Evolutionary conservation across 2,113 vertebrate species (phyloP).

Genomic region (Anoura caudifer): DNA sequence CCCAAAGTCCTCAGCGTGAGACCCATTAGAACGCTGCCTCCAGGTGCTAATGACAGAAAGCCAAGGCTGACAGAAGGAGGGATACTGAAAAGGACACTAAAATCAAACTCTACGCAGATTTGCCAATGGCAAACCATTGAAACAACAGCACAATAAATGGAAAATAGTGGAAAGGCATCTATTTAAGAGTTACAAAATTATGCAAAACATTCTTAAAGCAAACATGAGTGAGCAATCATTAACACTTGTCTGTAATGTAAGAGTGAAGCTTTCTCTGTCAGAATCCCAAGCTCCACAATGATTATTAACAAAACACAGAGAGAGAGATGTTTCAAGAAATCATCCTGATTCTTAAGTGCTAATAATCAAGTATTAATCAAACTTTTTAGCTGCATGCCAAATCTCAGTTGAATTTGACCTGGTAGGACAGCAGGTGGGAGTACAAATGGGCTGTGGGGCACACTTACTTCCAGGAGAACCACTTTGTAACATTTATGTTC

Average conservation of each 20-base stretch:
- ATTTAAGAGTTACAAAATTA: neutral
- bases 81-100: neutral
- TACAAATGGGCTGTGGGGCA: neutral
- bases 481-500: neutral
- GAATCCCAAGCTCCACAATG: neutral
- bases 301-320: neutral
- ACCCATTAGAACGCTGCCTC: neutral
- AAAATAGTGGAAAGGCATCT: neutral
- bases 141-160: neutral
- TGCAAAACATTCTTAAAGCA: neutral
- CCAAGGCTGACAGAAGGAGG: neutral
- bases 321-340: neutral
- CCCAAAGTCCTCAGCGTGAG: neutral
- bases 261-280: neutral
- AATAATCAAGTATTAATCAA: neutral
- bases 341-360: neutral
- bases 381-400: neutral
- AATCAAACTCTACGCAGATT: neutral
- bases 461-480: neutral
- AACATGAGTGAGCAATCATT: neutral
- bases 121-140: neutral
- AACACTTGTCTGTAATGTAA: neutral
- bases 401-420: neutral
- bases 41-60: neutral
- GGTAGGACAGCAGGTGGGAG: neutral